Percentiles rank a stretch among this genome's conserved stretches.
Evolutionary conservation across 2,113 vertebrate species (phyloP).

Genomic region (Elephantulus edwardii): DNA sequence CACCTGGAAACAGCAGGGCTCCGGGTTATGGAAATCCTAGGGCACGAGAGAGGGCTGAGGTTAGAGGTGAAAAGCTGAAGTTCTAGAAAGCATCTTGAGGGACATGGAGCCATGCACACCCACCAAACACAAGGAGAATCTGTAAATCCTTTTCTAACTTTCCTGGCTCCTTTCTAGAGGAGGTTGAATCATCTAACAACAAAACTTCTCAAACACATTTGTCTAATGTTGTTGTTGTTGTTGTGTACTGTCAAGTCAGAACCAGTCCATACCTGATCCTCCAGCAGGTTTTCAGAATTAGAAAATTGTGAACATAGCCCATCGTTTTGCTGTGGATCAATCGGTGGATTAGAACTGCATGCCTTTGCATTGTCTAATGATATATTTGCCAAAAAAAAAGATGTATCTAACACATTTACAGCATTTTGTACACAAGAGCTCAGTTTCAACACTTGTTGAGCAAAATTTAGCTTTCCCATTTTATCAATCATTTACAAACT

Average conservation of each 20-base stretch:
- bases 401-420: not conserved
- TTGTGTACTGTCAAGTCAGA: no score
- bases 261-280: no score
- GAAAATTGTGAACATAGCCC: no score
- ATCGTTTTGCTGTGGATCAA: no score
- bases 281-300: no score
- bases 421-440: not conserved
- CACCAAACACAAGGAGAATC: not conserved
- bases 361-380: no score
- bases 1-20: not conserved
- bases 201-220: not conserved
- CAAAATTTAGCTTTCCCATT: not conserved
- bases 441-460: not conserved
- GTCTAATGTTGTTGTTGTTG: no score
- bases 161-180: not conserved
- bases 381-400: not conserved
- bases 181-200: not conserved
- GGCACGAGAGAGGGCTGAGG: not conserved
- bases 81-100: not conserved
- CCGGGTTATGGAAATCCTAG: not conserved
- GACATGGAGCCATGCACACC: rapidly evolving
- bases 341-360: no score
- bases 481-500: not conserved
- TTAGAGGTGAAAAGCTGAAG: not conserved
- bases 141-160: not conserved